Conservation (phyloP, 2,888 invertebrate genomes). For the Aspidapion aeneum region DNA sequence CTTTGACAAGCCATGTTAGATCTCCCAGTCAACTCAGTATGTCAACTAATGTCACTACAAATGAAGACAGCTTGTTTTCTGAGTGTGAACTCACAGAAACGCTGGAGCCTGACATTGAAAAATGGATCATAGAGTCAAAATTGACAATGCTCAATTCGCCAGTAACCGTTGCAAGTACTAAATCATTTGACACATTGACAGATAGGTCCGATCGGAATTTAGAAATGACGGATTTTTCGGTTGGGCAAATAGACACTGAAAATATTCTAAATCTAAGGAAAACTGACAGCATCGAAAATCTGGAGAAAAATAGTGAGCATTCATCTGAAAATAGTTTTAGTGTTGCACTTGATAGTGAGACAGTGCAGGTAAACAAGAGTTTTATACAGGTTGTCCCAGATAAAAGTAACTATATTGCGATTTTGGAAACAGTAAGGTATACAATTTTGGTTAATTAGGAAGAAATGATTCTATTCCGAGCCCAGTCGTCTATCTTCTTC, state of each 20-base stretch:
- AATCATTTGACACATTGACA: slow-evolving; percentile 26
- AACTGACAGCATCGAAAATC: slow-evolving; percentile 33
- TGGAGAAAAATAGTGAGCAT: slow-evolving; percentile 40
- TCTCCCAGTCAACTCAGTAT: slow-evolving; percentile 55
- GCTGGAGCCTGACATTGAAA: slow-evolving; percentile 43
- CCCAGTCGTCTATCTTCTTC: no score
- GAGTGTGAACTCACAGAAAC: slow-evolving; percentile 45
- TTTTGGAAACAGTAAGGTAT: no score
- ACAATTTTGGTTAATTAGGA: no score
- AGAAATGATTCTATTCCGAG: no score
- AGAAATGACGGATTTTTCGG: slow-evolving; percentile 8
- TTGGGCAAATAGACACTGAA: background rate
- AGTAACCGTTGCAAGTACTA: slow-evolving; percentile 24
- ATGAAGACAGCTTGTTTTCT: slow-evolving; percentile 42
- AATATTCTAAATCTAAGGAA: background rate
- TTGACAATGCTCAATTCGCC: slow-evolving; percentile 39
- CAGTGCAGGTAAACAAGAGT: no score
- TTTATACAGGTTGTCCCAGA: no score
- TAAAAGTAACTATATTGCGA: no score
- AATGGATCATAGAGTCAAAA: slow-evolving; percentile 47
- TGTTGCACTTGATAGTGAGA: slow-evolving; percentile 4
- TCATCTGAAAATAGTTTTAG: slow-evolving; percentile 43
- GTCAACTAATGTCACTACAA: slow-evolving; percentile 41
- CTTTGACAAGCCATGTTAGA: slow-evolving; percentile 40
- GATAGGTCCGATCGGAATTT: background rate